Evolutionary conservation across 2,797 vertebrate species (phyloP).

Genomic region (Paguma larvata): DNA sequence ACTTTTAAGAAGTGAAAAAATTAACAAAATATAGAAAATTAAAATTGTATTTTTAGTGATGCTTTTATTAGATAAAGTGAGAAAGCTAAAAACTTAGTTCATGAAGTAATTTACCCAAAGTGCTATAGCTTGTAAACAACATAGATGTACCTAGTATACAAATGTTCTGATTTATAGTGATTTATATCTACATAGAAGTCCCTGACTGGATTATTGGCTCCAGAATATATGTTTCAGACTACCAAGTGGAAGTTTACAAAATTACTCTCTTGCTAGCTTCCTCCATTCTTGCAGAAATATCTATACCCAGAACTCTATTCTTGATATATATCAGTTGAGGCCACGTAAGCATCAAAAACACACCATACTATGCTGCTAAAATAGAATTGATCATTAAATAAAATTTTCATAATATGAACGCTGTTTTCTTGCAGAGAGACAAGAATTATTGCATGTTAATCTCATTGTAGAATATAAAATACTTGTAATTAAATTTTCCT

Average conservation of each 20-base stretch:
- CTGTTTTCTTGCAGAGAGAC: background rate
- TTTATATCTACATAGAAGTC: background rate
- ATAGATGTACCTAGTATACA: background rate
- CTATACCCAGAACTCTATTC: fast-evolving
- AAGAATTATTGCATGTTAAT: conserved; percentile 16
- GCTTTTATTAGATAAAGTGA: background rate
- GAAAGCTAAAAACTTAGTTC: background rate
- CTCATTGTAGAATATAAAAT: conserved; percentile 43
- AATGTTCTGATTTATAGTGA: background rate
- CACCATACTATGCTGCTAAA: background rate
- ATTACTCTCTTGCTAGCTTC: background rate
- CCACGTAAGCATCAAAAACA: background rate
- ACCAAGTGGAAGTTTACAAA: background rate
- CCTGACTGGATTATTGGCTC: background rate
- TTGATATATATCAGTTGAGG: background rate
- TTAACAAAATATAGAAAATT: background rate
- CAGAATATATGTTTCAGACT: background rate
- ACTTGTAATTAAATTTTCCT: background rate
- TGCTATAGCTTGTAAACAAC: background rate
- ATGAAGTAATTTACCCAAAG: background rate
- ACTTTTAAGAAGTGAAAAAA: background rate
- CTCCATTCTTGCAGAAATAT: background rate
- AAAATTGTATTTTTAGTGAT: background rate
- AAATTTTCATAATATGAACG: background rate
- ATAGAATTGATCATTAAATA: background rate